These are phyloP conservation scores for Cheilosia pagana DNA, from an alignment of 2,888 invertebrate species.

Conservation along the genomic window DNA sequence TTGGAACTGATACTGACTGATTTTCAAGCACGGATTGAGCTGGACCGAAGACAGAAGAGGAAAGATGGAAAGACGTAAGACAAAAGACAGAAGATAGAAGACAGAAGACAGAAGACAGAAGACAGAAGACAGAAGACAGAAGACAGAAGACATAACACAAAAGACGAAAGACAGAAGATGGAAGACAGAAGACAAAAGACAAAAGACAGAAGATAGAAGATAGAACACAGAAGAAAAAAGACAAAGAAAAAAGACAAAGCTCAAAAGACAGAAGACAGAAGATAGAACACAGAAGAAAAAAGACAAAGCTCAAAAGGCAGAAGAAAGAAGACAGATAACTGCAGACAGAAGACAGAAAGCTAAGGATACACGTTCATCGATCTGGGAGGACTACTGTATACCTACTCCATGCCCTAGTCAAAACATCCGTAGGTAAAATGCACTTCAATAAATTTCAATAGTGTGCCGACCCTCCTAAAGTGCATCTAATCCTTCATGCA, in stretches of 20 bases:
- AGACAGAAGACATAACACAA: background rate
- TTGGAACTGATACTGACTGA: too few relatives aligned
- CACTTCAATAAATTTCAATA: too few relatives aligned
- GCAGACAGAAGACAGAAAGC: background rate
- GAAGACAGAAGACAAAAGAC: background rate
- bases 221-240: background rate
- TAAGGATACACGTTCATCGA: background rate
- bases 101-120: background rate
- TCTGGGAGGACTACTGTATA: too few relatives aligned
- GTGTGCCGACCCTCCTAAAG: too few relatives aligned
- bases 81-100: background rate
- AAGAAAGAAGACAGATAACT: background rate
- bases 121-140: conserved; percentile 4
- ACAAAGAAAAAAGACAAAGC: background rate
- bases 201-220: background rate
- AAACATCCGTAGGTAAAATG: too few relatives aligned
- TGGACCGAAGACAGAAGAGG: background rate
- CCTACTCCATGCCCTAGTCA: too few relatives aligned
- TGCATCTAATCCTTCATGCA: too few relatives aligned
- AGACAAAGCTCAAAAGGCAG: background rate
- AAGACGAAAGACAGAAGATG: too few relatives aligned
- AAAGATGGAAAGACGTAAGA: background rate
- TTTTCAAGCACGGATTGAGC: too few relatives aligned
- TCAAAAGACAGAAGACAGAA: background rate
- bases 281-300: background rate